Evolutionary conservation across 2,113 vertebrate genomes (phyloP).

Genomic region (Tachysurus fulvidraco): DNA sequence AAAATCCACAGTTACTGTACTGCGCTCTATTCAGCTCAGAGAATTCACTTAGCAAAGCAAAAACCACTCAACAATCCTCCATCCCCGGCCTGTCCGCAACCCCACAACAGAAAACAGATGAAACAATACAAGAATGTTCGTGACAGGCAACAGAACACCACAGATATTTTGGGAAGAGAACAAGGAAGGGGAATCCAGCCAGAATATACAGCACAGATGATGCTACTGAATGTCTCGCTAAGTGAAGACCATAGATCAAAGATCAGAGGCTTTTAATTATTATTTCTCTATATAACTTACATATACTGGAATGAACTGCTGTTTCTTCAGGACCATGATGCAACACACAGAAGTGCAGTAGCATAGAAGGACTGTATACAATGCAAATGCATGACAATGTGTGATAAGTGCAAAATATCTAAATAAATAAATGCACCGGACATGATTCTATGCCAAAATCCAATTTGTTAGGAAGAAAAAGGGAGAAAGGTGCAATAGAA

Average conservation of each 20-base stretch:
- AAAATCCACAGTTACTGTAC: slow-evolving; percentile 7
- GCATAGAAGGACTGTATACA: not conserved
- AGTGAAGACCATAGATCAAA: not conserved
- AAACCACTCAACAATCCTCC: not conserved
- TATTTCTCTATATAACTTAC: not conserved
- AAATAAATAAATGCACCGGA: not conserved
- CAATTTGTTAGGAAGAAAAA: not conserved
- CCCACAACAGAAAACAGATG: slow-evolving; percentile 48
- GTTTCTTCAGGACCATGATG: not conserved
- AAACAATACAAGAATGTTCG: slow-evolving; percentile 51
- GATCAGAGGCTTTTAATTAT: not conserved
- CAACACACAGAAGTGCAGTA: not conserved
- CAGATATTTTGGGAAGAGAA: slow-evolving; percentile 52
- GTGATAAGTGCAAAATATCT: not conserved
- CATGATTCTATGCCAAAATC: not conserved
- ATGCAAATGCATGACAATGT: not conserved
- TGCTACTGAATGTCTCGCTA: slow-evolving; percentile 37
- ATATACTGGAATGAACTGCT: not conserved
- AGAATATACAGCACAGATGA: slow-evolving; percentile 35
- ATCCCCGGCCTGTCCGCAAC: slow-evolving; percentile 20
- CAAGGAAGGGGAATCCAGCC: slow-evolving; percentile 23
- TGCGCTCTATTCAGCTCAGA: slow-evolving; percentile 36
- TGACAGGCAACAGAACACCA: slow-evolving; percentile 44
- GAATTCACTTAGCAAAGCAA: slow-evolving; percentile 42
- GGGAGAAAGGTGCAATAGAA: not conserved